phyloP scores from a whole-genome alignment of 2,113 vertebrate species.

The Petrocephalus microphthalmus region DNA sequence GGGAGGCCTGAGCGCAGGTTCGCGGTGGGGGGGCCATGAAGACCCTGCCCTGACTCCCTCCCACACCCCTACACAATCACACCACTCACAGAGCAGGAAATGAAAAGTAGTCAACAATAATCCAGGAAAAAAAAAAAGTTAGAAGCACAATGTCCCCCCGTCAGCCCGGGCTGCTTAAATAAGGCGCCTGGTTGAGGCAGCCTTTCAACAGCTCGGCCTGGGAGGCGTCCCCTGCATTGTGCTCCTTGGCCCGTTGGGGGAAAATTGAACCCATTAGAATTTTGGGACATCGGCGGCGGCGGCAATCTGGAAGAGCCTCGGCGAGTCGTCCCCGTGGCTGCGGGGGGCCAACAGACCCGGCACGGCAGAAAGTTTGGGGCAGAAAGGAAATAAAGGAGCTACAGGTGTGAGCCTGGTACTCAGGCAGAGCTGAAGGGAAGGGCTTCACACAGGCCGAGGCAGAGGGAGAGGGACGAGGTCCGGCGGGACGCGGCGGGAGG shows the following conservation, averaged over 20 bases:
- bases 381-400: neutral
- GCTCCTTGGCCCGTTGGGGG: slow-evolving; percentile 76
- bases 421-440: neutral
- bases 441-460: neutral
- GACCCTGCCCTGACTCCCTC: neutral
- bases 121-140: slow-evolving; percentile 47
- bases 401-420: neutral
- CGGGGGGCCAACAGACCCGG: neutral
- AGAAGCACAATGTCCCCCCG: slow-evolving; percentile 70
- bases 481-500: neutral
- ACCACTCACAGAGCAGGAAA: slow-evolving; percentile 61
- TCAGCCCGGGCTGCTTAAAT: slow-evolving; percentile 72
- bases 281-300: slow-evolving; percentile 55
- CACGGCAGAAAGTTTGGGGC: neutral
- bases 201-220: slow-evolving; percentile 62
- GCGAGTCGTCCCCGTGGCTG: neutral
- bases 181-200: slow-evolving; percentile 74
- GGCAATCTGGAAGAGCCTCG: slow-evolving; percentile 42
- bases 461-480: neutral
- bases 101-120: slow-evolving; percentile 80
- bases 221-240: slow-evolving; percentile 69
- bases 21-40: neutral
- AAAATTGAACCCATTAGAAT: slow-evolving; percentile 73
- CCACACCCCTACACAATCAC: slow-evolving; percentile 35
- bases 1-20: neutral